These are phyloP conservation scores for Psittacula cyanocephala DNA, from an alignment of 2,113 vertebrate genomes.

Conservation along the genomic window DNA sequence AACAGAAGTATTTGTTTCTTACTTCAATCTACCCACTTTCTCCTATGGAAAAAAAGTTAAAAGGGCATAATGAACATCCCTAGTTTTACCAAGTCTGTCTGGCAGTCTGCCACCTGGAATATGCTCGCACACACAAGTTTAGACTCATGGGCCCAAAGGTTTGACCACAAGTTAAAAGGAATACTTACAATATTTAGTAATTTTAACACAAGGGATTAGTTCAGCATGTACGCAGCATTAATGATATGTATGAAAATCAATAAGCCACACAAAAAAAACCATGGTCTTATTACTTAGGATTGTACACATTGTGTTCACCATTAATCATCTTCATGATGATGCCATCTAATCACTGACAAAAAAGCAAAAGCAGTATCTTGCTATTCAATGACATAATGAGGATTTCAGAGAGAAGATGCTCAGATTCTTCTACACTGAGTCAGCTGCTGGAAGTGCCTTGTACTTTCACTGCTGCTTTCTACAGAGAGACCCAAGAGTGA, in stretches of 20 bases:
- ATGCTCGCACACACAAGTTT: not conserved
- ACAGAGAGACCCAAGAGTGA: not conserved
- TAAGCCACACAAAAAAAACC: not conserved
- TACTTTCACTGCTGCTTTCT: not conserved
- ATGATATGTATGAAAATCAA: not conserved
- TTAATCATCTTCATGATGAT: not conserved
- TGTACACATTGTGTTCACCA: not conserved
- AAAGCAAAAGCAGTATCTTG: not conserved
- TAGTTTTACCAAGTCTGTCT: not conserved
- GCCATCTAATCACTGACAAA: not conserved
- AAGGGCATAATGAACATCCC: not conserved
- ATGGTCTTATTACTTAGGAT: not conserved
- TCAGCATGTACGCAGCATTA: not conserved
- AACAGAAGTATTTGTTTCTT: not conserved
- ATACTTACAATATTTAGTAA: not conserved
- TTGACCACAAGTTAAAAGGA: not conserved
- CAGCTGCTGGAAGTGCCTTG: not conserved
- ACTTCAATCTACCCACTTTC: not conserved
- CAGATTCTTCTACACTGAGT: not conserved
- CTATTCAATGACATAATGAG: not conserved
- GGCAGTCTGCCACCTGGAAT: not conserved
- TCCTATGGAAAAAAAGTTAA: not conserved
- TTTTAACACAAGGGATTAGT: not conserved
- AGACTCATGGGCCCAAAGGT: not conserved
- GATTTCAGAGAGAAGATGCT: not conserved